Percentiles rank a stretch among this genome's conserved stretches.
Evolutionary conservation across 1,140 invertebrate genomes (phyloP).

Genomic region (Cotesia chilonis): DNA sequence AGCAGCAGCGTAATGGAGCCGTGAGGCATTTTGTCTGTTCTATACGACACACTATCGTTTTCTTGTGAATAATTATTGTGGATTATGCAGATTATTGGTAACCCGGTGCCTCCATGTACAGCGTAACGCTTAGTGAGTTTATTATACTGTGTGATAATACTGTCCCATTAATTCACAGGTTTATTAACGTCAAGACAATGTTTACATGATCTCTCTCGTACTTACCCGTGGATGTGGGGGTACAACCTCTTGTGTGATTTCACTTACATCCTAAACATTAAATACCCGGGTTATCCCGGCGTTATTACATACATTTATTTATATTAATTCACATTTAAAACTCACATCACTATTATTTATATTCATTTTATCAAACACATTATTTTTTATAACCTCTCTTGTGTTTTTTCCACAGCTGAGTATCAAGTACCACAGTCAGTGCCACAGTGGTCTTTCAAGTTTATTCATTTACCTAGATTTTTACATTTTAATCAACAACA

Average conservation of each 20-base stretch:
- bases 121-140: conserved; percentile 47
- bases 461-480: background rate
- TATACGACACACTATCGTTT: conserved; percentile 40
- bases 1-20: conserved; percentile 62
- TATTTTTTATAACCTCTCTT: conserved; percentile 32
- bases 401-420: conserved; percentile 25
- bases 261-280: conserved; percentile 24
- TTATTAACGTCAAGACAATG: conserved; percentile 35
- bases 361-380: background rate
- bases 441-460: conserved; percentile 26
- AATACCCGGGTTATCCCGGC: conserved; percentile 19
- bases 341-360: background rate
- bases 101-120: conserved; percentile 40
- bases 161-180: background rate
- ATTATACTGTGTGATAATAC: conserved; percentile 11
- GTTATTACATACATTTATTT: background rate
- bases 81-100: conserved; percentile 47
- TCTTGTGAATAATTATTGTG: conserved; percentile 37
- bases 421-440: conserved; percentile 11
- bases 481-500: background rate
- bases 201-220: conserved; percentile 32
- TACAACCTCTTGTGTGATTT: conserved; percentile 34
- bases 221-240: conserved; percentile 24
- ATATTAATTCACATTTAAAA: background rate
- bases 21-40: conserved; percentile 59